Percentiles rank a stretch among this genome's conserved stretches.
These are phyloP conservation scores for Mylabris phalerata DNA, from an alignment of 1,140 invertebrate species.

Conservation along the genomic window DNA sequence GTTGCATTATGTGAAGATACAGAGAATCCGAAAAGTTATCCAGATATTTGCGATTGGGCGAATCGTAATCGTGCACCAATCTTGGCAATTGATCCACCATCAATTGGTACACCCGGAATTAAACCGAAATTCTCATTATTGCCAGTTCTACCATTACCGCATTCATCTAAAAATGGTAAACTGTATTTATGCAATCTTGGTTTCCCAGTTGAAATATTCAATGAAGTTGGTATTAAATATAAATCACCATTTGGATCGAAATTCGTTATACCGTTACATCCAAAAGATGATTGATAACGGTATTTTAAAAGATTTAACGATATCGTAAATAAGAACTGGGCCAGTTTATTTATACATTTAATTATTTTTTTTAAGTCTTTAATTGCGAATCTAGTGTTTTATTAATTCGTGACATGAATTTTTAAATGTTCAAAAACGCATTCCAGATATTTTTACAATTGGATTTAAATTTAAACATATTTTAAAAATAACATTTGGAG, in stretches of 20 bases:
- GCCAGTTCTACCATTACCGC: slow-evolving; percentile 67
- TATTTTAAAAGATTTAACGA: too few species aligned
- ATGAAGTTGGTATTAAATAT: slow-evolving; percentile 71
- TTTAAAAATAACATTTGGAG: too few species aligned
- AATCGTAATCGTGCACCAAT: slow-evolving; percentile 68
- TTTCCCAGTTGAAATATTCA: slow-evolving; percentile 70
- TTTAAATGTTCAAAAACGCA: too few species aligned
- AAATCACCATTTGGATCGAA: slow-evolving; percentile 83
- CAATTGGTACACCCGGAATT: slow-evolving; percentile 57
- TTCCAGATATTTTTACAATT: too few species aligned
- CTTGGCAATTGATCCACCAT: slow-evolving; percentile 73
- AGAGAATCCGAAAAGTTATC: slow-evolving; percentile 39
- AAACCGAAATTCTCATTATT: slow-evolving; percentile 67
- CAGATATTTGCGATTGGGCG: slow-evolving; percentile 55
- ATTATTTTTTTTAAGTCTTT: too few species aligned
- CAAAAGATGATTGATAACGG: slow-evolving; percentile 38
- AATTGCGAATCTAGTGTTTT: too few species aligned
- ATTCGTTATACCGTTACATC: slow-evolving; percentile 79
- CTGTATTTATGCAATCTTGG: slow-evolving; percentile 83
- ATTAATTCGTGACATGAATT: too few species aligned
- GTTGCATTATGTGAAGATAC: slow-evolving; percentile 54
- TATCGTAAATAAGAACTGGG: too few species aligned
- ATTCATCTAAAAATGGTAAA: slow-evolving; percentile 64
- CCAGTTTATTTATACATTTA: too few species aligned
- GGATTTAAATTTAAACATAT: too few species aligned